A percentile compares a stretch with the other conserved stretches of the same genome.
Evolutionary conservation across 2,888 invertebrate genomes (phyloP).

Genomic region (Leucoma salicis): DNA sequence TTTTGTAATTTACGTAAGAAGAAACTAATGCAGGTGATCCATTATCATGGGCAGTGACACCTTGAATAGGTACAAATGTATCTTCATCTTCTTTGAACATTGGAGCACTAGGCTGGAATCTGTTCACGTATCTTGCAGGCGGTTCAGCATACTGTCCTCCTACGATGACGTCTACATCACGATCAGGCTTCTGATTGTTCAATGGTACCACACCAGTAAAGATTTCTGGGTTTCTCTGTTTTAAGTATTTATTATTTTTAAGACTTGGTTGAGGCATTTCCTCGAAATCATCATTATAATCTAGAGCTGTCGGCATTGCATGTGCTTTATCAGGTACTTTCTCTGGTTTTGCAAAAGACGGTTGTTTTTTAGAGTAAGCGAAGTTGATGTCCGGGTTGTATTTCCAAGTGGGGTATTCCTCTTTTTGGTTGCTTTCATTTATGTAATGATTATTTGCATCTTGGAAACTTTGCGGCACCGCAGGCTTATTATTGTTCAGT

Average conservation of each 20-base stretch:
- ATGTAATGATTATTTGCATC: conserved; percentile 17
- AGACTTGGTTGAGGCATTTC: neutral
- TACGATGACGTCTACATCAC: conserved; percentile 49
- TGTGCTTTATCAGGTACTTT: neutral
- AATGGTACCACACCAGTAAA: conserved; percentile 37
- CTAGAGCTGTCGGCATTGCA: conserved; percentile 10
- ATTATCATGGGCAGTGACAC: conserved; percentile 41
- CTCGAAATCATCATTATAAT: conserved; percentile 2
- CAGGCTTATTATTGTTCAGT: conserved; percentile 25
- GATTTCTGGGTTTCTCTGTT: conserved; percentile 36
- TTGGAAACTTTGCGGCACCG: conserved; percentile 31
- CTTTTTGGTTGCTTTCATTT: conserved; percentile 15
- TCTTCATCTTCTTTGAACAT: conserved; percentile 39
- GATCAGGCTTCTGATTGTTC: conserved; percentile 34
- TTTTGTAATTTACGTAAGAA: conserved; percentile 69
- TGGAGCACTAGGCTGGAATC: conserved; percentile 42
- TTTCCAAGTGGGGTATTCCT: conserved; percentile 37
- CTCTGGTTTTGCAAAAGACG: conserved; percentile 6
- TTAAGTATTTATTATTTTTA: neutral
- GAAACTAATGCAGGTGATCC: conserved; percentile 43
- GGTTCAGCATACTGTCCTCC: conserved; percentile 74
- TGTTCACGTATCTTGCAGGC: conserved; percentile 56
- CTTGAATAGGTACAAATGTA: conserved; percentile 32
- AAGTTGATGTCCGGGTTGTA: conserved; percentile 34
- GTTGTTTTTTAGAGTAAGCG: conserved; percentile 14